A percentile compares a stretch with the other conserved stretches of the same genome.
phyloP scores from a whole-genome alignment of 2,888 invertebrate species.

The Ctena decussata region DNA sequence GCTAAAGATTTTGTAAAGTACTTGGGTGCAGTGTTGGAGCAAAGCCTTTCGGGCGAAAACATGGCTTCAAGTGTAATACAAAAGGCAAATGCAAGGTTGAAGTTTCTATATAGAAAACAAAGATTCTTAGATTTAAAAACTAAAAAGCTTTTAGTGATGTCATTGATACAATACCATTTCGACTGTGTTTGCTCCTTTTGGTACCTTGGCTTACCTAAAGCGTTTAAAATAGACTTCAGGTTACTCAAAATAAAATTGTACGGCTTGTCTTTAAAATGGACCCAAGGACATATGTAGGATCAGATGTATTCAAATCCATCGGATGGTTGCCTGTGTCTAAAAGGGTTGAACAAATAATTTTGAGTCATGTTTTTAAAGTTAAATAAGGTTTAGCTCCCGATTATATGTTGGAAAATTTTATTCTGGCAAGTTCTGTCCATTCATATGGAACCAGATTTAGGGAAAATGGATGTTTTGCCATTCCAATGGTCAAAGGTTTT shows the following conservation, averaged over 20 bases:
- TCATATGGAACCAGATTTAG: too few species aligned
- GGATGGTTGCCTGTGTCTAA: too few species aligned
- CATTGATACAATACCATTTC: not conserved
- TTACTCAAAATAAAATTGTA: constrained; percentile 5
- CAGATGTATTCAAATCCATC: not conserved
- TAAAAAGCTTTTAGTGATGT: not conserved
- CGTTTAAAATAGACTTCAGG: not conserved
- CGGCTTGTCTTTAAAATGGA: not conserved
- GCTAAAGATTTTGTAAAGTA: not conserved
- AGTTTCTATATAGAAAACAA: not conserved
- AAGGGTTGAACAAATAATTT: too few species aligned
- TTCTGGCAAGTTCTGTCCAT: too few species aligned
- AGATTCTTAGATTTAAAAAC: not conserved
- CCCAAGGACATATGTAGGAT: not conserved
- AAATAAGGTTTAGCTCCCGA: too few species aligned
- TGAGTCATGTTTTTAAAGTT: too few species aligned
- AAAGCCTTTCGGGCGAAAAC: not conserved
- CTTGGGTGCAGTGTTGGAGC: not conserved
- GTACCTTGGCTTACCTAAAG: not conserved
- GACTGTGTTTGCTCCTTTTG: not conserved
- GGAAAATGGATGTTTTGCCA: too few species aligned
- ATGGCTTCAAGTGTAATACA: not conserved
- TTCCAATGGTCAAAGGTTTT: too few species aligned
- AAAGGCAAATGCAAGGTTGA: not conserved
- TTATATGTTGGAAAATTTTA: too few species aligned